phyloP scores from a whole-genome alignment of 2,888 invertebrate species.

The Fragum whitleyi region DNA sequence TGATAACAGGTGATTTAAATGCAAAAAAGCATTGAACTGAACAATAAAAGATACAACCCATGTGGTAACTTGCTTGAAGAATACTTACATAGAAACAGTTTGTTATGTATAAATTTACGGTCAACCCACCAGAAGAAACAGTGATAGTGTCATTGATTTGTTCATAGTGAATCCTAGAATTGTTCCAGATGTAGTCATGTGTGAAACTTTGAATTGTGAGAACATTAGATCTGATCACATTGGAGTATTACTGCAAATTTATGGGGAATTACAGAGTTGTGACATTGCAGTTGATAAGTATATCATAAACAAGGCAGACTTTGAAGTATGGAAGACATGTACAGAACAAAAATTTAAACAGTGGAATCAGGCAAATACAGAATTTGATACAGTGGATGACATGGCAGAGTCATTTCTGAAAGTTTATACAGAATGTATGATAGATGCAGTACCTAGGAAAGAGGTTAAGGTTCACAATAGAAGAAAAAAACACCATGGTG shows the following conservation, averaged over 20 bases:
- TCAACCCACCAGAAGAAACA: conserved; percentile 1
- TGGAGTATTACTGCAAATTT: background rate
- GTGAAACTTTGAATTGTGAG: conserved; percentile 17
- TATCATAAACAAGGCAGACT: conserved; percentile 7
- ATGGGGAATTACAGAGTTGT: background rate
- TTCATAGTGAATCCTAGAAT: conserved; percentile 24
- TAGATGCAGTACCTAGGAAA: conserved; percentile 14
- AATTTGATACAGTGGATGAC: conserved; percentile 8
- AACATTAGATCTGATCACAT: background rate
- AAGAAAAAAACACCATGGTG: conserved; percentile 30
- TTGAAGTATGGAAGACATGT: background rate
- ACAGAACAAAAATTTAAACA: conserved; percentile 22
- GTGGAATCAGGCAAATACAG: conserved; percentile 12
- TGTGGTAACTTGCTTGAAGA: no score
- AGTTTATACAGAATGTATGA: conserved; percentile 23
- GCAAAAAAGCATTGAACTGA: no score
- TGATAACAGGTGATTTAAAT: no score
- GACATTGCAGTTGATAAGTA: background rate
- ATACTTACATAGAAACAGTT: no score
- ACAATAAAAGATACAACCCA: no score
- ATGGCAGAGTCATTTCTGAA: conserved; percentile 27
- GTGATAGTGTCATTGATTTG: conserved; percentile 30
- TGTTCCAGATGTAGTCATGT: conserved; percentile 12
- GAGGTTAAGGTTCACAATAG: conserved; percentile 11
- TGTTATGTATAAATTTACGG: no score